Percentiles rank a stretch among this genome's conserved stretches.
phyloP scores from a whole-genome alignment of 2,888 invertebrate species.

The Adineta ricciae region DNA sequence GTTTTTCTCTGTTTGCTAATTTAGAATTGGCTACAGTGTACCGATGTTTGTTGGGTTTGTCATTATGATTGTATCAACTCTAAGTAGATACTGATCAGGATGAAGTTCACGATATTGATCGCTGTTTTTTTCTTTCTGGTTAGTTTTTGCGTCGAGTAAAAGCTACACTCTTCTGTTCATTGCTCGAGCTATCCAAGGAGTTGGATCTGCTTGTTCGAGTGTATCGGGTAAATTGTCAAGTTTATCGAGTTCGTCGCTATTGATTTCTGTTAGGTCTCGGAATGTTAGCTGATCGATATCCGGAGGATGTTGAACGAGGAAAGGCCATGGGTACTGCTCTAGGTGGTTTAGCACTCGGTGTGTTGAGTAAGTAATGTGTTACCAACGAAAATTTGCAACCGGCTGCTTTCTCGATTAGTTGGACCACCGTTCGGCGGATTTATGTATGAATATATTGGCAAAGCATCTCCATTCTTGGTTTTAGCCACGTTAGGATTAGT shows the following conservation, averaged over 20 bases:
- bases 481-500: constrained; percentile 83
- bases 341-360: constrained; percentile 88
- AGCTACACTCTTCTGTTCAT: constrained; percentile 83
- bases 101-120: neutral
- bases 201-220: constrained; percentile 94
- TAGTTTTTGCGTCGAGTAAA: constrained; percentile 78
- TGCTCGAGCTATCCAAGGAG: constrained; percentile 88
- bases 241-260: too few species aligned
- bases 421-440: constrained; percentile 97
- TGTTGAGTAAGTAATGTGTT: constrained; percentile 56
- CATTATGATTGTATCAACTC: constrained; percentile 92
- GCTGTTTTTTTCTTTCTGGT: neutral
- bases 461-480: constrained; percentile 89
- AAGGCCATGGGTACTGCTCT: constrained; percentile 98
- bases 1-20: constrained; percentile 33
- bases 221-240: constrained; percentile 64
- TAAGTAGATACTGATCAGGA: constrained; percentile 72
- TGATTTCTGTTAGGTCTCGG: constrained; percentile 69
- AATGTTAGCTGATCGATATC: constrained; percentile 92
- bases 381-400: neutral
- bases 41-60: constrained; percentile 98
- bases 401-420: constrained; percentile 53
- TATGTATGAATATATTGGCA: constrained; percentile 96
- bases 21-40: constrained; percentile 93
- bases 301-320: constrained; percentile 92